Evolutionary conservation across 2,797 vertebrate species (phyloP).

Genomic region (Phataginus tricuspis): DNA sequence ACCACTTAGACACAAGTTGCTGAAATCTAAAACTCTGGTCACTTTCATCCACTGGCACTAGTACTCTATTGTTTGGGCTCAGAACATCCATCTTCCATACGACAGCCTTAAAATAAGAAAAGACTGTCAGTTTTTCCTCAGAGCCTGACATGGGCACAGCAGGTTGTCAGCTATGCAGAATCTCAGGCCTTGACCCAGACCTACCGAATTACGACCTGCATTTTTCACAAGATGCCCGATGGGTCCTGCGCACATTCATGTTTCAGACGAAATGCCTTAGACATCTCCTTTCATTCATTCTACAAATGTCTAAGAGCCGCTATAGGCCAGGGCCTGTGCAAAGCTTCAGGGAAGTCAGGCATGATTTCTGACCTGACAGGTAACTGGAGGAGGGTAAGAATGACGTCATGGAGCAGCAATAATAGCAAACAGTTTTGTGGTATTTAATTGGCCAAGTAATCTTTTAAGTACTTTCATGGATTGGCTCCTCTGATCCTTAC

Average conservation of each 20-base stretch:
- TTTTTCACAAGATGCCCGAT: background rate
- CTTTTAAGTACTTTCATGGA: accelerated
- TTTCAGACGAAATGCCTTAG: background rate
- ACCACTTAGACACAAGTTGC: background rate
- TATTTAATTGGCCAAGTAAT: background rate
- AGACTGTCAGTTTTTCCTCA: background rate
- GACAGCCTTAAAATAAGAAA: background rate
- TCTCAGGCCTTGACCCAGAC: background rate
- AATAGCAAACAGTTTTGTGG: too few species aligned
- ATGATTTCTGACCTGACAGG: background rate
- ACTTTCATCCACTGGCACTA: background rate
- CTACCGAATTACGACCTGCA: background rate
- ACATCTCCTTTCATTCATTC: background rate
- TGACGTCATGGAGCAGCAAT: background rate
- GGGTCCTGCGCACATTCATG: background rate
- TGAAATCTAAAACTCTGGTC: background rate
- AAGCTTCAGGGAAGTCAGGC: background rate
- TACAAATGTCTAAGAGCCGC: background rate
- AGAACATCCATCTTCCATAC: background rate
- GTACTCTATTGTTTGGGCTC: background rate
- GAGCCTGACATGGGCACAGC: background rate
- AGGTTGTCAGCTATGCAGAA: background rate
- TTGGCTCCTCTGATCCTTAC: background rate
- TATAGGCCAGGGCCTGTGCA: background rate
- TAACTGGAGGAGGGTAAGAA: background rate